These are phyloP conservation scores for Ostrea denselamellosa DNA, from an alignment of 1,140 invertebrate genomes.

Conservation along the genomic window DNA sequence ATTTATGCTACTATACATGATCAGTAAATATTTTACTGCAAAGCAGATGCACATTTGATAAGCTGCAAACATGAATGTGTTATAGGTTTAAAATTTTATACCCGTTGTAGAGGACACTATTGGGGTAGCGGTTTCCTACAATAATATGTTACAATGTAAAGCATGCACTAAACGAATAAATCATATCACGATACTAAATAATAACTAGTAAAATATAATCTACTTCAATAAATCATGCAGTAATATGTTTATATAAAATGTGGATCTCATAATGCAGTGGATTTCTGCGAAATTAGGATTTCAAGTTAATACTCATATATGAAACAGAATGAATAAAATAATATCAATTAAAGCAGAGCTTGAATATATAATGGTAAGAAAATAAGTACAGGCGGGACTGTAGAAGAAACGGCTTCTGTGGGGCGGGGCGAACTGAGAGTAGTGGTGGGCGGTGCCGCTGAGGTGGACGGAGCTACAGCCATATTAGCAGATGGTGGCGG, in stretches of 20 bases:
- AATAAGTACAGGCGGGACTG: constrained; percentile 41
- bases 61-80: neutral
- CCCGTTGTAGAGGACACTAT: neutral
- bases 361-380: constrained; percentile 6
- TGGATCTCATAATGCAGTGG: neutral
- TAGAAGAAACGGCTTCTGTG: neutral
- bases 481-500: neutral
- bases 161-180: constrained; percentile 4
- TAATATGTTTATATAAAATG: neutral
- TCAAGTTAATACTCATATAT: neutral
- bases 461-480: neutral
- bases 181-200: no score
- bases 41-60: neutral
- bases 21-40: neutral
- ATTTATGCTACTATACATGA: neutral
- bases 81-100: neutral
- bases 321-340: neutral
- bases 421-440: neutral
- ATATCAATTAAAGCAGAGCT: neutral
- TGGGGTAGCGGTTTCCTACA: neutral
- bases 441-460: constrained; percentile 8
- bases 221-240: no score
- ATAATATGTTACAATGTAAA: neutral
- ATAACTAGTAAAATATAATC: no score
- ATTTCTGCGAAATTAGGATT: neutral